These are phyloP conservation scores for Neopipo cinnamomea DNA, from an alignment of 2,113 vertebrate species.

Conservation along the genomic window DNA sequence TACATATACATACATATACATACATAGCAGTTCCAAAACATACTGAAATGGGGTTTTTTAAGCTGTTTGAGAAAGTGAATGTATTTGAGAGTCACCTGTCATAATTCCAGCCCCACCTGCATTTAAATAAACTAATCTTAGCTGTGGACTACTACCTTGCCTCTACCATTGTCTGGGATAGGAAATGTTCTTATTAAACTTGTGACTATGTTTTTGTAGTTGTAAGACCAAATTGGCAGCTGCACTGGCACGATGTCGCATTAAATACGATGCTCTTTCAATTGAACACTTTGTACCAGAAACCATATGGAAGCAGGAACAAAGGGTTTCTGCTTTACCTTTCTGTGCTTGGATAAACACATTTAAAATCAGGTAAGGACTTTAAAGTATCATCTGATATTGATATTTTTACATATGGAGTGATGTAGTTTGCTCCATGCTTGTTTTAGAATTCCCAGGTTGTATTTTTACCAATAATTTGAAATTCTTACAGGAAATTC, in stretches of 20 bases:
- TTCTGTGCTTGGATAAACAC: slow-evolving; percentile 88
- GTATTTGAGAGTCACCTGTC: not conserved
- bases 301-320: slow-evolving; percentile 76
- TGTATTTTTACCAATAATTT: not conserved
- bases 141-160: not conserved
- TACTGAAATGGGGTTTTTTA: not conserved
- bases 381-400: not conserved
- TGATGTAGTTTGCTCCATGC: not conserved
- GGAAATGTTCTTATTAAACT: not conserved
- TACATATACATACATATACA: too few species aligned
- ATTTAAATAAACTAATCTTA: not conserved
- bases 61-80: not conserved
- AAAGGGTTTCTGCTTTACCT: slow-evolving; percentile 79
- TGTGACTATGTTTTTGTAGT: slow-evolving; percentile 67
- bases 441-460: not conserved
- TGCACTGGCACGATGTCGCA: slow-evolving; percentile 85
- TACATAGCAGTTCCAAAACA: not conserved
- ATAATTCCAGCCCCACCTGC: not conserved
- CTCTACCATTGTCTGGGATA: not conserved
- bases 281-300: slow-evolving; percentile 84
- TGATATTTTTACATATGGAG: not conserved
- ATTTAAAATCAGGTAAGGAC: slow-evolving; percentile 79
- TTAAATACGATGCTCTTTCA: slow-evolving; percentile 82
- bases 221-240: slow-evolving; percentile 87
- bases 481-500: not conserved